Conservation (phyloP, 2,113 vertebrate species). For the Solea solea region DNA sequence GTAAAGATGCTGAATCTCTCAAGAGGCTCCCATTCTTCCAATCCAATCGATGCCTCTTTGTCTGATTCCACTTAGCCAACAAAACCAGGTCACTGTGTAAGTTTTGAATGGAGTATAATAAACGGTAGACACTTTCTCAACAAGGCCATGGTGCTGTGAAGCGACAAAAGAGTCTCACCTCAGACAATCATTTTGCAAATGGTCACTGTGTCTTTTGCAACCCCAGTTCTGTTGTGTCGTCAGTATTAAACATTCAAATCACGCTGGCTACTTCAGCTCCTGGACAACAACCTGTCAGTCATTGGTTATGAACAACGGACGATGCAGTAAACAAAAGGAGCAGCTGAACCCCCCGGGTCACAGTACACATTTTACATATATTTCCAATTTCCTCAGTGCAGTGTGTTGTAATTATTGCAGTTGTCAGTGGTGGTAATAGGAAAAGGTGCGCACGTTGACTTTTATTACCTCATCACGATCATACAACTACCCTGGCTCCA, state of each 20-base stretch:
- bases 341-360: not conserved
- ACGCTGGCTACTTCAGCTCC: not conserved
- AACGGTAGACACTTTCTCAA: conserved; percentile 25
- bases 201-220: conserved; percentile 1
- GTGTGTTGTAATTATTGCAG: not conserved
- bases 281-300: not conserved
- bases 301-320: not conserved
- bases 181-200: conserved; percentile 14
- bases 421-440: not conserved
- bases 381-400: not conserved
- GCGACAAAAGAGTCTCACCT: conserved; percentile 19
- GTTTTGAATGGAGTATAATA: conserved; percentile 49
- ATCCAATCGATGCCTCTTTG: conserved; percentile 53
- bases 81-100: conserved; percentile 20
- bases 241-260: conserved; percentile 1
- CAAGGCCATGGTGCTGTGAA: conserved; percentile 6
- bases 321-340: not conserved
- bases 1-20: conserved; percentile 41
- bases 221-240: not conserved
- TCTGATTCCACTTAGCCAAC: conserved; percentile 43
- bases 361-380: not conserved
- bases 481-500: conserved; percentile 17
- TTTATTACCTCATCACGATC: conserved; percentile 32
- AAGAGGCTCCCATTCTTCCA: conserved; percentile 29
- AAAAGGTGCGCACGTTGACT: not conserved